Percentiles rank a stretch among this genome's conserved stretches.
Conservation (phyloP, 2,888 invertebrate genomes). For the Gasteruption jaculator region DNA sequence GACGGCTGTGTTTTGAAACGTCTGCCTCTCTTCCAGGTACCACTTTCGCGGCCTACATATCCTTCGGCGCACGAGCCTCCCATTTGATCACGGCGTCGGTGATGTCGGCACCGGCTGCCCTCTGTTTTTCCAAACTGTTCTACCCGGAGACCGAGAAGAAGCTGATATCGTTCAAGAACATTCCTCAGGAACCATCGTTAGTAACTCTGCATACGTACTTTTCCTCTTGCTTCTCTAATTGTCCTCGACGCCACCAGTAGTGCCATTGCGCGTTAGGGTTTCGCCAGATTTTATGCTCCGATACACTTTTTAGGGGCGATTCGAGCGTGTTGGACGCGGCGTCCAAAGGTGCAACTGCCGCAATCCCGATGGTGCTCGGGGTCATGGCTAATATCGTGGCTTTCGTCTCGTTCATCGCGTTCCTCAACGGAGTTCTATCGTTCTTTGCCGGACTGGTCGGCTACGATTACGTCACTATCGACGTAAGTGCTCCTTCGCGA, state of each 20-base stretch:
- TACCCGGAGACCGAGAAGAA: constrained; percentile 87
- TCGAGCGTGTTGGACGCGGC: constrained; percentile 87
- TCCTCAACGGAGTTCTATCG: constrained; percentile 73
- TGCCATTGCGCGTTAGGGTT: too few relatives aligned
- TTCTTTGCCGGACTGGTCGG: constrained; percentile 83
- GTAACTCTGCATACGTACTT: too few relatives aligned
- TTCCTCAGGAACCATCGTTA: constrained; percentile 69
- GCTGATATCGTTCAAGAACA: constrained; percentile 70
- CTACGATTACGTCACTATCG: constrained; percentile 56
- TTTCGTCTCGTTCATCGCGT: constrained; percentile 82
- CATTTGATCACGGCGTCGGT: constrained; percentile 90
- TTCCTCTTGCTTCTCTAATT: too few relatives aligned
- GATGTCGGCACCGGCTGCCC: constrained; percentile 93
- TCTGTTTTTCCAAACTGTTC: constrained; percentile 85
- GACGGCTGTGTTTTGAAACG: too few relatives aligned
- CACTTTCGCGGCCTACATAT: constrained; percentile 88
- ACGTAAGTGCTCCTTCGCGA: constrained; percentile 29
- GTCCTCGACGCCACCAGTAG: too few relatives aligned
- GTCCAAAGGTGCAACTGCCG: constrained; percentile 79
- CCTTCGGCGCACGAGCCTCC: constrained; percentile 81
- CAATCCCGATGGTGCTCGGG: constrained; percentile 75
- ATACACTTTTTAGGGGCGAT: constrained; percentile 62
- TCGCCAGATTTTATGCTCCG: too few relatives aligned
- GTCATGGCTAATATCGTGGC: constrained; percentile 91
- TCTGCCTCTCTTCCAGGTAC: too few relatives aligned